Evolutionary conservation across 1,140 invertebrate species (phyloP).

Genomic region (Bombus cullumanus): DNA sequence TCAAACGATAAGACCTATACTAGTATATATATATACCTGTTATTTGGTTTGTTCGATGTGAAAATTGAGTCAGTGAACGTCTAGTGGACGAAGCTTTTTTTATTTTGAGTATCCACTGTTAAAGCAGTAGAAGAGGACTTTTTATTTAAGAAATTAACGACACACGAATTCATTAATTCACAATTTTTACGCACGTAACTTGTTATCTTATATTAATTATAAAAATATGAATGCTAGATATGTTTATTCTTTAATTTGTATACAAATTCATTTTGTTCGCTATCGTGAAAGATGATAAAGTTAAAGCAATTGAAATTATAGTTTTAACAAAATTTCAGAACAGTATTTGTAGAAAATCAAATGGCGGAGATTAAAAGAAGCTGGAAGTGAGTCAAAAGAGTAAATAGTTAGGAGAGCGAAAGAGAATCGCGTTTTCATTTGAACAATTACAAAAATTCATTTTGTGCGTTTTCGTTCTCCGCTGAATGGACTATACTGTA

Average conservation of each 20-base stretch:
- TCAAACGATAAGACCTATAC: too few relatives aligned
- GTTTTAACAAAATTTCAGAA: too few relatives aligned
- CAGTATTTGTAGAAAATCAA: background rate
- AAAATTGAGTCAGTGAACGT: too few relatives aligned
- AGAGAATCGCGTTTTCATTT: background rate
- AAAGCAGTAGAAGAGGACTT: too few relatives aligned
- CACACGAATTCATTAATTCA: too few relatives aligned
- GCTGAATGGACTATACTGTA: background rate
- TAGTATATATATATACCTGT: too few relatives aligned
- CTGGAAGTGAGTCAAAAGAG: background rate
- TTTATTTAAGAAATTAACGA: too few relatives aligned
- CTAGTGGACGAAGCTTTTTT: background rate
- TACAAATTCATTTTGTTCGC: background rate
- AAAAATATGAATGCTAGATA: background rate
- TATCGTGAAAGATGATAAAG: background rate
- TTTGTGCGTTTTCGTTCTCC: background rate
- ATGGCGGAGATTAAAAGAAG: background rate
- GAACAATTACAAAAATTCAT: background rate
- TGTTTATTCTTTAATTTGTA: background rate
- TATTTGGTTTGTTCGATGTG: too few relatives aligned
- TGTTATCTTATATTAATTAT: background rate
- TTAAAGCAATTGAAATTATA: background rate
- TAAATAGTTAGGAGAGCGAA: background rate
- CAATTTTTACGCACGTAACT: too few relatives aligned
- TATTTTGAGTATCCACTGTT: background rate